Evolutionary conservation across 2,888 invertebrate genomes (phyloP), one percentile per base, ranked within the genome.

Genomic region (Allacma fusca): DNA sequence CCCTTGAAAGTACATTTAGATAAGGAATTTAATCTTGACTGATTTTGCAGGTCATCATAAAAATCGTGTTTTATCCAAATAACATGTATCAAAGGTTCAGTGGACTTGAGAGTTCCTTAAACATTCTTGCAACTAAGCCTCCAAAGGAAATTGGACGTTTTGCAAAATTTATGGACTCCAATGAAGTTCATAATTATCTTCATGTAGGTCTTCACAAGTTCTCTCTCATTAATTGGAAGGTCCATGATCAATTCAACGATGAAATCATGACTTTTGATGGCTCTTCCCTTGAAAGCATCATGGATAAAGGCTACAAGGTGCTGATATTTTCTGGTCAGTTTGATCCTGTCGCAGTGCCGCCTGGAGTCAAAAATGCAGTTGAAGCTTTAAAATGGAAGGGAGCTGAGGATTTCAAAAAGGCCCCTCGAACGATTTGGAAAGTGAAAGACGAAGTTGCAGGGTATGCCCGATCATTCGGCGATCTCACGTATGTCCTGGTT

Each of bases 101-200:
- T 34, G 68, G 21, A 50, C 24, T 75, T 19, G 44, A 2, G 50
- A 21, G n/a, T n/a, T 23, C 23, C 59, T 13, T 21, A 7, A 13
- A 5, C 19, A n/a, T 23, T 7, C 19, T 59, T n/a, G 23, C 19
- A 59, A 23, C n/a, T 5, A 59, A 23, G n/a, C n/a, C 19, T 13
- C 59, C 59, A 23, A 7, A 7, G n/a, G 59, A 59, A 59, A 21
- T 59, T 13, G 23, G 5, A 23, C 5, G 23, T 7, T 59, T 59
- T n/a, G 59, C 19, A n/a, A 59, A 59, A 23, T 59, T 59, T 23
- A n/a, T n/a, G 12, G 59, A 59, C n/a, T 13, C n/a, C n/a, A 19
- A 59, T 19, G 59, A 59, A 59, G 59, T 59, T 7, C 59, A 59
- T 19, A 59, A 59, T 59, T 59, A 59, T n/a, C 23, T 59, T 19